Conservation (phyloP, 2,113 vertebrate genomes). For the Syngnathus typhle region DNA sequence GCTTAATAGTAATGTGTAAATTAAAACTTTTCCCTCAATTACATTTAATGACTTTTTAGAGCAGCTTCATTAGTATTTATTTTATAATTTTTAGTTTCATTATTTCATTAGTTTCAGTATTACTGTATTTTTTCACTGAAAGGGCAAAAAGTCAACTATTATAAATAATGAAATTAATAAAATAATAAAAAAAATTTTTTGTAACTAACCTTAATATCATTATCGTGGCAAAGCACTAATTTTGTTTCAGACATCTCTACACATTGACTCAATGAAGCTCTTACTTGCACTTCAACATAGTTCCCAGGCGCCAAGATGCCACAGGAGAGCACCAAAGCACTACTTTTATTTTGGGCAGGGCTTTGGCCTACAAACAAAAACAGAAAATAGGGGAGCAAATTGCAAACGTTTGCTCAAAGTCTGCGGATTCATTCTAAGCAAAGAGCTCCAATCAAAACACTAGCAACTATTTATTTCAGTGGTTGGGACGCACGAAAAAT, state of each 20-base stretch:
- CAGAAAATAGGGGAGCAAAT: not conserved
- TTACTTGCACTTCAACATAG: not conserved
- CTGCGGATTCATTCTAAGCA: not conserved
- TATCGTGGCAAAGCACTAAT: not conserved
- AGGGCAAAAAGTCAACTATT: no score
- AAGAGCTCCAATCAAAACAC: slow-evolving; percentile 27
- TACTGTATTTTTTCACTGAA: no score
- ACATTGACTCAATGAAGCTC: not conserved
- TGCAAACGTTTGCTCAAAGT: not conserved
- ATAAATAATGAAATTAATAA: no score
- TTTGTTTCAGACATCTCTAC: not conserved
- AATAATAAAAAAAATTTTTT: no score
- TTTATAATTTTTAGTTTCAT: no score
- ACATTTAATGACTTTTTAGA: no score
- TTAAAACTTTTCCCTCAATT: no score
- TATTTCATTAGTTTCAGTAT: no score
- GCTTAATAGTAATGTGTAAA: no score
- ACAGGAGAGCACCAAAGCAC: not conserved
- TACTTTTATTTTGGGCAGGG: not conserved
- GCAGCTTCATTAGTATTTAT: no score
- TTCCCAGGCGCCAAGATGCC: not conserved
- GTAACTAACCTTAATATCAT: not conserved
- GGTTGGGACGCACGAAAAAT: slow-evolving; percentile 18
- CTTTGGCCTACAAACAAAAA: not conserved
- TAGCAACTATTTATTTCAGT: slow-evolving; percentile 43